These are phyloP conservation scores for Chionodraco myersi DNA, from an alignment of 2,113 vertebrate species.

Conservation along the genomic window DNA sequence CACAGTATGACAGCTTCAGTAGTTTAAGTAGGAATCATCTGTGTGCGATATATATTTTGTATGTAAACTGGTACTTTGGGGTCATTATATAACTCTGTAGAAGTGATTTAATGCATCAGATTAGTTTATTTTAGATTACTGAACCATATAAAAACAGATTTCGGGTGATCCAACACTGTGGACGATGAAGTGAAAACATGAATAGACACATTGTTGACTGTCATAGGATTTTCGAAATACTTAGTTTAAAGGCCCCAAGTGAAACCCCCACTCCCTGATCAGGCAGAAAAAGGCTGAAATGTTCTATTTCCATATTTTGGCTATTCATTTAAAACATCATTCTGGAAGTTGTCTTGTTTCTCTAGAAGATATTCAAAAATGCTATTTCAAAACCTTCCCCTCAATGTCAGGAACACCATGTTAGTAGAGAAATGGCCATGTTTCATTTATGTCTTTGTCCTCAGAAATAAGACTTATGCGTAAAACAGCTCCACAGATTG, in stretches of 20 bases:
- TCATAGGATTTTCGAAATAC: neutral
- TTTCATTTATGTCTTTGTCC: no score
- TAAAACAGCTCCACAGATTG: no score
- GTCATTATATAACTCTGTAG: neutral
- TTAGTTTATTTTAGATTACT: neutral
- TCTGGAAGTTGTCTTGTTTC: neutral
- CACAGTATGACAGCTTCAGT: slow-evolving; percentile 16
- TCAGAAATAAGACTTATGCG: no score
- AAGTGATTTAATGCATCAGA: neutral
- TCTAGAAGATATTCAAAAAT: neutral
- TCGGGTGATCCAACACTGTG: neutral
- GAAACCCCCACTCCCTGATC: neutral
- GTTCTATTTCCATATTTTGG: neutral
- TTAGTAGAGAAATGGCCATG: no score
- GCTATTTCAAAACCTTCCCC: neutral
- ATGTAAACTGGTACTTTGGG: neutral
- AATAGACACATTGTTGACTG: neutral
- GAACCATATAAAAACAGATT: neutral
- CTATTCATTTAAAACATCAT: neutral
- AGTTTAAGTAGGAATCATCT: slow-evolving; percentile 27
- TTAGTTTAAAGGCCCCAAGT: neutral
- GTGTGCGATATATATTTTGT: neutral
- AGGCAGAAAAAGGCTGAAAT: no score
- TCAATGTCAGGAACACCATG: neutral
- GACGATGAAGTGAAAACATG: neutral